Conservation (phyloP, 1,140 invertebrate species). For the Platyscapa corneri region DNA sequence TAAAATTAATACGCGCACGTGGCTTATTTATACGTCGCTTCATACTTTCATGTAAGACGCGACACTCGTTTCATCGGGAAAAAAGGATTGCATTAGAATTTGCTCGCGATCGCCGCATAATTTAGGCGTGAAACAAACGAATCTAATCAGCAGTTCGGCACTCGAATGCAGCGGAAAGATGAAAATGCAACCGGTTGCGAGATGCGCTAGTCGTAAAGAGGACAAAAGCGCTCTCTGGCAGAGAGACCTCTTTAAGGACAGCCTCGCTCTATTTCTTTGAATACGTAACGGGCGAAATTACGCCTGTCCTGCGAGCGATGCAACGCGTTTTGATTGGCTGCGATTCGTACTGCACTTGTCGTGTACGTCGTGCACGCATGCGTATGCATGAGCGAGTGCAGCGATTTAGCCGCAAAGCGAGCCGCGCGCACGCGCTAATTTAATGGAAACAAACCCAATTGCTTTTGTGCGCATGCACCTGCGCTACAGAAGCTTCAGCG, state of each 20-base stretch:
- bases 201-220: neutral
- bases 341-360: constrained; percentile 41
- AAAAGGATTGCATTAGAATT: neutral
- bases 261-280: neutral
- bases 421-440: neutral
- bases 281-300: constrained; percentile 1
- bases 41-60: too few relatives aligned
- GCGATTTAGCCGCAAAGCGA: neutral
- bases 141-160: neutral
- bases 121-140: neutral
- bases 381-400: neutral
- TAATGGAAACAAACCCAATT: neutral
- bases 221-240: neutral
- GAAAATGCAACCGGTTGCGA: neutral
- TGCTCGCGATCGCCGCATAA: neutral
- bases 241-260: neutral
- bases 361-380: neutral
- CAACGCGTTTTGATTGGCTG: constrained; percentile 16
- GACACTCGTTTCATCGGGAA: too few relatives aligned
- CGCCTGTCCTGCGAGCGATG: neutral
- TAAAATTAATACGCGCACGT: too few relatives aligned
- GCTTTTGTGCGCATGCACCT: neutral
- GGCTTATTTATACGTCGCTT: too few relatives aligned
- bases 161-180: too few relatives aligned
- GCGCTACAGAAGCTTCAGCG: neutral